Conservation (phyloP, 1,140 invertebrate genomes). For the Eupristina koningsbergeri region DNA sequence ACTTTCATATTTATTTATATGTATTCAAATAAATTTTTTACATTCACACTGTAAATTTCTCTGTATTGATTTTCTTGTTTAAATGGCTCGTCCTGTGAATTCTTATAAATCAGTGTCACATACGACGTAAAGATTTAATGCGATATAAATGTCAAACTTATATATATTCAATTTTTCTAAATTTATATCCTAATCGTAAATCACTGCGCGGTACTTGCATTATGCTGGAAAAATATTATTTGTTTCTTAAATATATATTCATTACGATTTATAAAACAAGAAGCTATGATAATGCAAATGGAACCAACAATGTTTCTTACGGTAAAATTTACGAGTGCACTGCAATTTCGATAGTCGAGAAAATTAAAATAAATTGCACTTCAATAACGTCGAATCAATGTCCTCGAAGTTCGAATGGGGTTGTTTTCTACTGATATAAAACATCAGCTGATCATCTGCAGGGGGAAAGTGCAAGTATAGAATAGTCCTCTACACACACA, state of each 20-base stretch:
- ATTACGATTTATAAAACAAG: neutral
- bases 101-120: neutral
- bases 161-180: neutral
- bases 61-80: neutral
- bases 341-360: neutral
- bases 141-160: neutral
- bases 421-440: neutral
- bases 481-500: neutral
- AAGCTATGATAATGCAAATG: neutral
- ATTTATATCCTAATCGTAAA: neutral
- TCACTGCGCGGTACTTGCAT: neutral
- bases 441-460: constrained; percentile 42
- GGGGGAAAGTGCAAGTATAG: neutral
- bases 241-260: too few species aligned
- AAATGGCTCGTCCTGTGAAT: neutral
- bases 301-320: neutral
- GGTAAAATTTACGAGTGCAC: neutral
- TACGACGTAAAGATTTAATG: neutral
- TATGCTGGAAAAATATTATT: neutral
- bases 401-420: neutral
- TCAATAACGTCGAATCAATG: neutral
- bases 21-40: neutral
- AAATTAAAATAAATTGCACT: neutral
- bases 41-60: neutral
- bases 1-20: neutral